phyloP scores from a whole-genome alignment of 2,888 invertebrate genomes.

The Muscina levida region DNA sequence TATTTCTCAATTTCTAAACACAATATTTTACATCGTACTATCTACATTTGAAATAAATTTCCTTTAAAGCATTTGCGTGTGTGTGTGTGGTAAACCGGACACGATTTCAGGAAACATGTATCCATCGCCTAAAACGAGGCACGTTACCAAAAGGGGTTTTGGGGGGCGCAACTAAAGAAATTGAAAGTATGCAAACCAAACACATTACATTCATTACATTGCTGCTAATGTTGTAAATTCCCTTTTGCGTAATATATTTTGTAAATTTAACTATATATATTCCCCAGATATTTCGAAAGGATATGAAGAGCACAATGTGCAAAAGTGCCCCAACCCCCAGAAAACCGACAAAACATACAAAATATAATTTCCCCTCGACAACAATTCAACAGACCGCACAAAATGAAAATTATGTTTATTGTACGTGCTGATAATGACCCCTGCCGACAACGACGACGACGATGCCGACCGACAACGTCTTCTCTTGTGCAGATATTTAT shows the following conservation, averaged over 20 bases:
- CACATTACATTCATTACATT: constrained; percentile 3
- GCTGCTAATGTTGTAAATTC: constrained; percentile 3
- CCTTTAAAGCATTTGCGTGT: too few relatives aligned
- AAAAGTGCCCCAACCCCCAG: too few relatives aligned
- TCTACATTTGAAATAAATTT: too few relatives aligned
- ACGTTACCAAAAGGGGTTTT: constrained; percentile 1
- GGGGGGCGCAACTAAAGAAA: not conserved
- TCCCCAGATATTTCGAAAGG: constrained; percentile 16
- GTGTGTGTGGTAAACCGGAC: too few relatives aligned
- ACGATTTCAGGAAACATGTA: too few relatives aligned
- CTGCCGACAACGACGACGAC: not conserved
- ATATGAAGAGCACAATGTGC: not conserved
- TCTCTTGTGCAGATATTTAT: not conserved
- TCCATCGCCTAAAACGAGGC: too few relatives aligned
- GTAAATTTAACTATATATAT: not conserved
- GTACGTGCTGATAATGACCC: constrained; percentile 65
- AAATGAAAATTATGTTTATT: constrained; percentile 49
- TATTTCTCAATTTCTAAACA: too few relatives aligned
- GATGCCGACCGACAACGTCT: not conserved
- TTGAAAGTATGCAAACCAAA: constrained; percentile 1
- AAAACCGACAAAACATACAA: constrained; percentile 1
- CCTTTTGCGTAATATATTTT: constrained; percentile 18
- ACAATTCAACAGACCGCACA: constrained; percentile 33
- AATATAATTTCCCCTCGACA: constrained; percentile 14
- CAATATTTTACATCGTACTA: too few relatives aligned